Evolutionary conservation across 2,797 vertebrate genomes (phyloP).

Genomic region (Catostomus latipinnis): DNA sequence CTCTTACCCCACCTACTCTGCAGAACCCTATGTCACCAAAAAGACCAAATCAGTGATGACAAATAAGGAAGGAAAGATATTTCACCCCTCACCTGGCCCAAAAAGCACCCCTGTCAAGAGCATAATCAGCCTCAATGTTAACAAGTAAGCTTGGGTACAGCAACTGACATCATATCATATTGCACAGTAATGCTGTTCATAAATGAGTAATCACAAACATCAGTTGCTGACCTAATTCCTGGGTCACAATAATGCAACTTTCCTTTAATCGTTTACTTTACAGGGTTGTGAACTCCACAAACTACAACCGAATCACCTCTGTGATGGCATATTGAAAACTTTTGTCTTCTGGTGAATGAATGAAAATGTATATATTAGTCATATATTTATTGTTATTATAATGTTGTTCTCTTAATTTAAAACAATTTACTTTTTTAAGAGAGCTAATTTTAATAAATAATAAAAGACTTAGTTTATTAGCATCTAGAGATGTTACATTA

Average conservation of each 20-base stretch:
- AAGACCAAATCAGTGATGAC: slow-evolving; percentile 33
- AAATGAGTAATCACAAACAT: neutral
- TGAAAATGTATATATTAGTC: neutral
- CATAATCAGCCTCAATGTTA: slow-evolving; percentile 76
- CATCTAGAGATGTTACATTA: neutral
- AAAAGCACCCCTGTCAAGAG: slow-evolving; percentile 79
- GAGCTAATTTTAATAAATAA: neutral
- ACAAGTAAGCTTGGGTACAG: slow-evolving; percentile 70
- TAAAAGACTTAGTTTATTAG: neutral
- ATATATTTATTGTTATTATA: too few species aligned
- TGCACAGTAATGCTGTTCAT: neutral
- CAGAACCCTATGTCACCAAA: slow-evolving; percentile 67
- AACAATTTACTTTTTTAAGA: neutral
- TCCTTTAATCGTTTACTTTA: slow-evolving; percentile 39
- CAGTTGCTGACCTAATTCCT: neutral
- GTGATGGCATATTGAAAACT: slow-evolving; percentile 57
- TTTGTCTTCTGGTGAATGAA: slow-evolving; percentile 3
- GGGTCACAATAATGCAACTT: neutral
- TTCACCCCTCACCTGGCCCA: slow-evolving; percentile 73
- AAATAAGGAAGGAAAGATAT: slow-evolving; percentile 67
- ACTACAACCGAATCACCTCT: slow-evolving; percentile 55
- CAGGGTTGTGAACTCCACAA: slow-evolving; percentile 62
- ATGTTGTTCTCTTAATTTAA: neutral
- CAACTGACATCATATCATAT: neutral
- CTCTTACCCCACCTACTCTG: slow-evolving; percentile 74